These are phyloP conservation scores for Sinocyclocheilus rhinocerous DNA, from an alignment of 2,113 vertebrate genomes.

Conservation along the genomic window DNA sequence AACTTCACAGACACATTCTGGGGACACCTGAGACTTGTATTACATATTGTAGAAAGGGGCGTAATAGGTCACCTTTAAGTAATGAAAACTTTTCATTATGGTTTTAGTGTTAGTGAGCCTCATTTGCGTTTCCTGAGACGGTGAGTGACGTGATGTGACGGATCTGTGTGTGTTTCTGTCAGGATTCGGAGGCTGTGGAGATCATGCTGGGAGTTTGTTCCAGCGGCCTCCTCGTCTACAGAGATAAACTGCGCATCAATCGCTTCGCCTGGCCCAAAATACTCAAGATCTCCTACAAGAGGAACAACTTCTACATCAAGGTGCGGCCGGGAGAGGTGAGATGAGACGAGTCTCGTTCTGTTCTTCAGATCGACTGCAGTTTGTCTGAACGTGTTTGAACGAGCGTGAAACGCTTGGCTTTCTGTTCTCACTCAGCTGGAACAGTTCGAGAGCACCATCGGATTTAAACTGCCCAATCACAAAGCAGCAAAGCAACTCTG, in stretches of 20 bases:
- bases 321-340: conserved; percentile 95
- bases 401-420: background rate
- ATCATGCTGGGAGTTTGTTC: conserved; percentile 90
- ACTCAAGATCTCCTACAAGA: conserved; percentile 98
- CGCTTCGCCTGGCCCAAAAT: conserved; percentile 98
- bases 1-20: no score
- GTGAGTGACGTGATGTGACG: no score
- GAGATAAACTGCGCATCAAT: conserved; percentile 94
- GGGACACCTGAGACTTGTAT: no score
- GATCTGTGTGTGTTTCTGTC: conserved; percentile 50
- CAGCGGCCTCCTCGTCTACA: conserved; percentile 94
- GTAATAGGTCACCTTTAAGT: no score
- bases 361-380: no score
- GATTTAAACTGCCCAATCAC: conserved; percentile 97
- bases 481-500: conserved; percentile 94
- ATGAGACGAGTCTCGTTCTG: no score
- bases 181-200: conserved; percentile 98
- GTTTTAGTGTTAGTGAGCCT: no score
- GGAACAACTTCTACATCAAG: conserved; percentile 99
- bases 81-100: no score
- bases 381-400: background rate
- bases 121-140: no score
- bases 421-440: conserved; percentile 83
- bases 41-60: no score
- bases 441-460: conserved; percentile 98